Evolutionary conservation across 92 coral and sea anemone species (phyloP).

Genomic region (Scolanthus callimorphus): DNA sequence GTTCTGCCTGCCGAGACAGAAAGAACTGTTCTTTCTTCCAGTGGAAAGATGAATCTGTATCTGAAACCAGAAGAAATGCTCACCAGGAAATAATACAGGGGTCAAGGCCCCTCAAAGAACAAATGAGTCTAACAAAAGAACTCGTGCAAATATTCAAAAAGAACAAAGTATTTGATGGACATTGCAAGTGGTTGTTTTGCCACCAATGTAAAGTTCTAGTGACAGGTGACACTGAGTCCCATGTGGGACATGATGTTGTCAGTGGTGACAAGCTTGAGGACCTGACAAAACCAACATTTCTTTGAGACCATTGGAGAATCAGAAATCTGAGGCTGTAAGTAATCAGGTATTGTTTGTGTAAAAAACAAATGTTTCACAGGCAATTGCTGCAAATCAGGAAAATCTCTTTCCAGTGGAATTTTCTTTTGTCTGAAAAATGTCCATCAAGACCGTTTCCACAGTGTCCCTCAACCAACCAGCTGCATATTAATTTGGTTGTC

Average conservation of each 20-base stretch:
- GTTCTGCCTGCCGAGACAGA: slow-evolving; percentile 93
- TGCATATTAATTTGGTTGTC: too few species aligned
- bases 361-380: too few species aligned
- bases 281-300: slow-evolving; percentile 61
- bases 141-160: slow-evolving; percentile 19
- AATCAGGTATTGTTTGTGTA: slow-evolving; percentile 5
- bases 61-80: slow-evolving; percentile 60
- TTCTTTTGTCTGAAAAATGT: too few species aligned
- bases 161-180: slow-evolving; percentile 4
- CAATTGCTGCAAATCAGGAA: too few species aligned
- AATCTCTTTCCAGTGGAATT: too few species aligned
- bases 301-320: slow-evolving; percentile 79
- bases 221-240: slow-evolving; percentile 30
- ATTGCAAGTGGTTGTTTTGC: slow-evolving; percentile 54
- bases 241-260: slow-evolving; percentile 46
- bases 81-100: slow-evolving; percentile 66
- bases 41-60: slow-evolving; percentile 86
- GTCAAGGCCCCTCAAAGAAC: slow-evolving; percentile 40
- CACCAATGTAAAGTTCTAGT: slow-evolving; percentile 73
- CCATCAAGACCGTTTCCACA: too few species aligned
- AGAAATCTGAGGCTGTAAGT: slow-evolving; percentile 91
- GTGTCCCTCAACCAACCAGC: too few species aligned
- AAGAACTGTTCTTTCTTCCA: slow-evolving; percentile 91
- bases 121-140: slow-evolving; percentile 28
- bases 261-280: slow-evolving; percentile 32